Evolutionary conservation across 2,888 invertebrate species (phyloP).

Genomic region (Punctoribates punctum): DNA sequence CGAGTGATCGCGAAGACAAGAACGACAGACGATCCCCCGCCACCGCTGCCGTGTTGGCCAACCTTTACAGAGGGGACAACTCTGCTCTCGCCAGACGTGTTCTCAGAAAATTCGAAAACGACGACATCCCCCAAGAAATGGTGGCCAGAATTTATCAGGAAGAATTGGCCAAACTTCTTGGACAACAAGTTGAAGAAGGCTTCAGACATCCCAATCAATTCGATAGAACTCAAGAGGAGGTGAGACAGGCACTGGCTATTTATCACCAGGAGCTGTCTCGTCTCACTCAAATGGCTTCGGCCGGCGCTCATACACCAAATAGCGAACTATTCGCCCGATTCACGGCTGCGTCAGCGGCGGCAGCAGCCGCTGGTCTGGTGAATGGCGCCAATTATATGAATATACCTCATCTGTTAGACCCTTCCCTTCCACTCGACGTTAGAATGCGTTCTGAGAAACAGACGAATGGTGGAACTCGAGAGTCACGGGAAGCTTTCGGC

Average conservation of each 20-base stretch:
- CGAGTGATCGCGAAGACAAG: constrained; percentile 42
- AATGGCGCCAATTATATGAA: constrained; percentile 43
- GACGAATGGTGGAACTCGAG: constrained; percentile 15
- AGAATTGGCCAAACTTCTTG: constrained; percentile 88
- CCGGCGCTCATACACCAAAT: constrained; percentile 40
- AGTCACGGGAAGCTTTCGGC: constrained; percentile 24
- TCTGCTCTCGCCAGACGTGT: background rate
- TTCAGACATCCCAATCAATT: constrained; percentile 49
- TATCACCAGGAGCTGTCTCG: constrained; percentile 91
- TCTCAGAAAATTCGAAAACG: constrained; percentile 63
- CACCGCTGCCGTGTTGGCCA: constrained; percentile 32
- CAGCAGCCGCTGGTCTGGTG: constrained; percentile 42
- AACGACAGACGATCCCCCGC: constrained; percentile 33
- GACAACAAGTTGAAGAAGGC: constrained; percentile 50
- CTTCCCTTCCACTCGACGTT: constrained; percentile 46
- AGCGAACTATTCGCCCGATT: constrained; percentile 42
- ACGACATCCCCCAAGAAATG: constrained; percentile 93
- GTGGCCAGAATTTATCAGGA: constrained; percentile 91
- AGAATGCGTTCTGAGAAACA: constrained; percentile 44
- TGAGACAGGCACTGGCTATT: constrained; percentile 81
- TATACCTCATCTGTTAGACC: constrained; percentile 41
- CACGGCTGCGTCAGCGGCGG: constrained; percentile 36
- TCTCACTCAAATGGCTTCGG: constrained; percentile 60
- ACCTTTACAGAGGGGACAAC: constrained; percentile 31
- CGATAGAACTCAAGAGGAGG: constrained; percentile 69